Percentiles rank a stretch among this genome's conserved stretches.
Evolutionary conservation across 2,888 invertebrate genomes (phyloP).

Genomic region (Invenusta paracnida): DNA sequence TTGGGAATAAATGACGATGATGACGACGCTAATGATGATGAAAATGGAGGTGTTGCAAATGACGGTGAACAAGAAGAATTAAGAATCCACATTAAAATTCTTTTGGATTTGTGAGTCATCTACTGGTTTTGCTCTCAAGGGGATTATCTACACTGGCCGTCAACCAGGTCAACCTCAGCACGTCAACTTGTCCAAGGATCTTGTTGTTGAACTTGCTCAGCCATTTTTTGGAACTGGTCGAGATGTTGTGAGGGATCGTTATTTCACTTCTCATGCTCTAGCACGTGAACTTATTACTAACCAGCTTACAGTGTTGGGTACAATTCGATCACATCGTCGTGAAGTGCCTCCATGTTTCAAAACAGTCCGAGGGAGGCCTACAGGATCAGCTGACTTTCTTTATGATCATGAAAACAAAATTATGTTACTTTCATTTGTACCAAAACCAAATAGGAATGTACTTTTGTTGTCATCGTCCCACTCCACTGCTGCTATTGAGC

Average conservation of each 20-base stretch:
- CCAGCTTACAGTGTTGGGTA: not conserved
- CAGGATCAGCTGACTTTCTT: not conserved
- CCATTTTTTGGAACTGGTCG: not conserved
- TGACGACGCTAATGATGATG: too few relatives aligned
- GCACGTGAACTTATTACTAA: not conserved
- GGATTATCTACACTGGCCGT: not conserved
- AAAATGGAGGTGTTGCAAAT: too few relatives aligned
- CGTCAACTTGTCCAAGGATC: not conserved
- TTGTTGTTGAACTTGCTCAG: not conserved
- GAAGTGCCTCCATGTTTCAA: not conserved
- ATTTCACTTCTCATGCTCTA: too few relatives aligned
- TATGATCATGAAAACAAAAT: not conserved
- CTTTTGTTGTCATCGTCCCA: not conserved
- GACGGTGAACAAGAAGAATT: too few relatives aligned
- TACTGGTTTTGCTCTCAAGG: not conserved
- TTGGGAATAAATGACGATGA: too few relatives aligned
- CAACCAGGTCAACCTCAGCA: not conserved
- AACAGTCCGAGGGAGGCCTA: not conserved
- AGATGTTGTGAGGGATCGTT: not conserved
- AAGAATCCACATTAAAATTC: too few relatives aligned
- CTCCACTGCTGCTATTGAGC: too few relatives aligned
- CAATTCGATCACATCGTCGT: not conserved
- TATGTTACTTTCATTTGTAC: not conserved
- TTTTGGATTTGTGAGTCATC: not conserved
- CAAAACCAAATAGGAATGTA: not conserved